Conservation (phyloP, 1,140 invertebrate genomes). For the Drosophila orosa region DNA sequence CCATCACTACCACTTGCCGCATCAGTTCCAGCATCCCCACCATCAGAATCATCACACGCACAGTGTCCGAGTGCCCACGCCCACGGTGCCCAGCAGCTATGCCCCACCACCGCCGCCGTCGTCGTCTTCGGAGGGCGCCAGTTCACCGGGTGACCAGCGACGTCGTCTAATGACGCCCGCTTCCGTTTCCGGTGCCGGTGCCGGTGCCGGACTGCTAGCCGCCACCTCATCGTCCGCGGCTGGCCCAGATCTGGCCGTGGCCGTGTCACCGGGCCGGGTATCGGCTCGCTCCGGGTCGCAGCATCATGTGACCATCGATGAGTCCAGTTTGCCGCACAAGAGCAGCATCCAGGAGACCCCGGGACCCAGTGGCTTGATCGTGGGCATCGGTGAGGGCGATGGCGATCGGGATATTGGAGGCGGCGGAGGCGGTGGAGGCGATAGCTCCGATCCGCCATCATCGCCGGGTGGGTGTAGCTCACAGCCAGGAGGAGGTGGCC, state of each 20-base stretch:
- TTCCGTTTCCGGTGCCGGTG: not conserved
- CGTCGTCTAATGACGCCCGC: slow-evolving; percentile 24
- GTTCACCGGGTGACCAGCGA: slow-evolving; percentile 36
- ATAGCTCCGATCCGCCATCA: slow-evolving; percentile 79
- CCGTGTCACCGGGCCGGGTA: slow-evolving; percentile 86
- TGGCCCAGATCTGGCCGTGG: slow-evolving; percentile 85
- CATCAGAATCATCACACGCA: slow-evolving; percentile 82
- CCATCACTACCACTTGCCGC: slow-evolving; percentile 80
- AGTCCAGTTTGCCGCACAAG: slow-evolving; percentile 75
- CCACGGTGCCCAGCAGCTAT: slow-evolving; percentile 77
- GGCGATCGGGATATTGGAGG: slow-evolving; percentile 47
- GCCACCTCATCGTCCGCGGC: slow-evolving; percentile 20
- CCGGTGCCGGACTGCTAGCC: slow-evolving; percentile 29
- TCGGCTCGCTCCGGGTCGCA: slow-evolving; percentile 75
- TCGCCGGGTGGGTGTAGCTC: slow-evolving; percentile 64
- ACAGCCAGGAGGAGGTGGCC: slow-evolving; percentile 36
- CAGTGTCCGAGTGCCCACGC: slow-evolving; percentile 75
- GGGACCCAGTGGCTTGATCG: slow-evolving; percentile 64
- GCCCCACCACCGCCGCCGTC: slow-evolving; percentile 28
- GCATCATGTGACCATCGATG: slow-evolving; percentile 83
- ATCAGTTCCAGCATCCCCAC: slow-evolving; percentile 82
- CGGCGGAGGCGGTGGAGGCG: slow-evolving; percentile 47
- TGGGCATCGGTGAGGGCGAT: slow-evolving; percentile 61
- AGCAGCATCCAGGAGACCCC: slow-evolving; percentile 51
- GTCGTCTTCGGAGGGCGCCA: slow-evolving; percentile 18